phyloP scores from a whole-genome alignment of 2,888 invertebrate species.

The Cactoblastis cactorum region DNA sequence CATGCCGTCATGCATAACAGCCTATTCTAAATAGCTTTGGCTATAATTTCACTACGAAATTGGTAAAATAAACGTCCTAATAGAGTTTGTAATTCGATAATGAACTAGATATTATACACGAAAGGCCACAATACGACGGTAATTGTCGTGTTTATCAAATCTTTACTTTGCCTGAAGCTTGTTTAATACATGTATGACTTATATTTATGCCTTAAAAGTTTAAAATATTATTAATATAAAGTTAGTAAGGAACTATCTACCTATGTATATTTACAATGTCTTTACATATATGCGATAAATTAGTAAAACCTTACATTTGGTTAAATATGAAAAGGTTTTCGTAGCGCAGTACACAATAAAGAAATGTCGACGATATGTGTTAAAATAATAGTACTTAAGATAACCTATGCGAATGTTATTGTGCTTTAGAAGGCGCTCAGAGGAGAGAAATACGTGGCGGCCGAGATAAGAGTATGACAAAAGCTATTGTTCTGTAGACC shows the following conservation, averaged over 20 bases:
- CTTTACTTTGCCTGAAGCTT: neutral
- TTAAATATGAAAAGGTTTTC: neutral
- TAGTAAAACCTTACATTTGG: no score
- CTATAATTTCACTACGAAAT: constrained; percentile 11
- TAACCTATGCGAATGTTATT: constrained; percentile 59
- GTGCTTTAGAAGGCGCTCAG: constrained; percentile 56
- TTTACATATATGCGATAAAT: no score
- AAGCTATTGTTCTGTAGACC: constrained; percentile 77
- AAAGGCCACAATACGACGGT: constrained; percentile 1
- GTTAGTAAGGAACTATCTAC: no score
- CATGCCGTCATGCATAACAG: constrained; percentile 31
- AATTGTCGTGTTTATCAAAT: constrained; percentile 7
- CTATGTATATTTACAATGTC: no score
- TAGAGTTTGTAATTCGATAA: constrained; percentile 6
- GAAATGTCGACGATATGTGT: constrained; percentile 19
- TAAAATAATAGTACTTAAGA: constrained; percentile 36
- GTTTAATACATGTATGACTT: neutral
- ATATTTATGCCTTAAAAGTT: no score
- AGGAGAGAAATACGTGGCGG: constrained; percentile 66
- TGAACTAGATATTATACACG: constrained; percentile 7
- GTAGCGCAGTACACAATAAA: constrained; percentile 13
- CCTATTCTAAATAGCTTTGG: constrained; percentile 10
- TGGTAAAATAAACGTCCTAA: constrained; percentile 3
- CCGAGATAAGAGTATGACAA: constrained; percentile 76
- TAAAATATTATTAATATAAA: no score